phyloP scores from a whole-genome alignment of 2,888 invertebrate species.

The Drosophila aldrichi region DNA sequence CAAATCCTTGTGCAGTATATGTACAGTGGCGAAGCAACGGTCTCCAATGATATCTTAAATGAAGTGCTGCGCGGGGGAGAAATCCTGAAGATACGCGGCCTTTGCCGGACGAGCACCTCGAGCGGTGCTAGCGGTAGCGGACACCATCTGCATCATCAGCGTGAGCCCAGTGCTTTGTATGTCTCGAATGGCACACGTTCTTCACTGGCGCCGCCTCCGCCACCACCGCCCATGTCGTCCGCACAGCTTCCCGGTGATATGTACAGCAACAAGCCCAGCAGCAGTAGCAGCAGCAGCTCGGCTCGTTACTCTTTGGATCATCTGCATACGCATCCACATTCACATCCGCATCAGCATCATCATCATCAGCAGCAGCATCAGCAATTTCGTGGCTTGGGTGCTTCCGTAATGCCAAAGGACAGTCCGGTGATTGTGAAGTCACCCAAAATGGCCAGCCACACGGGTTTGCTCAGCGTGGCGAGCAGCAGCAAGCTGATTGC shows the following conservation, averaged over 20 bases:
- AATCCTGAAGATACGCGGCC: slow-evolving; percentile 91
- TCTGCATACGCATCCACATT: slow-evolving; percentile 56
- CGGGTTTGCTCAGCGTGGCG: slow-evolving; percentile 71
- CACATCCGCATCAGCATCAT: slow-evolving; percentile 46
- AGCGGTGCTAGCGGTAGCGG: slow-evolving; percentile 27
- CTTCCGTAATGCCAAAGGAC: slow-evolving; percentile 84
- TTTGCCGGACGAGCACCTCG: slow-evolving; percentile 88
- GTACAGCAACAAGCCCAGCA: slow-evolving; percentile 58
- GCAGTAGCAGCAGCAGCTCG: slow-evolving; percentile 43
- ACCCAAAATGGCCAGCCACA: slow-evolving; percentile 76
- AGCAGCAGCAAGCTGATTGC: slow-evolving; percentile 60
- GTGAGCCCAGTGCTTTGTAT: slow-evolving; percentile 63
- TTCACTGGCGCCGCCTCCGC: slow-evolving; percentile 50
- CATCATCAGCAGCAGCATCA: slow-evolving; percentile 60
- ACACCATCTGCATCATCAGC: slow-evolving; percentile 57
- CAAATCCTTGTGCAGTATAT: slow-evolving; percentile 94
- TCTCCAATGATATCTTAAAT: slow-evolving; percentile 93
- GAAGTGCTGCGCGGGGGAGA: slow-evolving; percentile 93
- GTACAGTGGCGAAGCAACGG: slow-evolving; percentile 92
- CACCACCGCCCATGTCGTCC: slow-evolving; percentile 45
- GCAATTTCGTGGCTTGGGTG: slow-evolving; percentile 82
- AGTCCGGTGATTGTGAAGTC: slow-evolving; percentile 85
- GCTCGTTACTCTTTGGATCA: slow-evolving; percentile 61
- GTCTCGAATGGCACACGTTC: slow-evolving; percentile 69
- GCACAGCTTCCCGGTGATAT: slow-evolving; percentile 65